Evolutionary conservation across 2,797 vertebrate genomes (phyloP), one percentile per base, ranked within the genome.

Genomic region (Kryptolebias ocellatus): DNA sequence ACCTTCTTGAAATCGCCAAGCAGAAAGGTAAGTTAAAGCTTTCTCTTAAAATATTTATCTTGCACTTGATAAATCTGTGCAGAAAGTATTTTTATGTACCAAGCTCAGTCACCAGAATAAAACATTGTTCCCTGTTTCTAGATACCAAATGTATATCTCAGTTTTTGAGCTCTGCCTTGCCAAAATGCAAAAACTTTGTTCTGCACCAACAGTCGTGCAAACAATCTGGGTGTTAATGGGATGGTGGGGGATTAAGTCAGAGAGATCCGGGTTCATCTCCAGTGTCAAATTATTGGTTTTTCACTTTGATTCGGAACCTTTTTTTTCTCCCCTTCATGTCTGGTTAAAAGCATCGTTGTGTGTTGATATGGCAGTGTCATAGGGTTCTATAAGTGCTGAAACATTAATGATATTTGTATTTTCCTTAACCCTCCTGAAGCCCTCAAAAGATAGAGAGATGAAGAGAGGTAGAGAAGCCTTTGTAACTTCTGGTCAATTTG

Each of bases 211-310:
- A 31, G 28, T 4, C 24, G n/a, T 44, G 17, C 11, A 29, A 60
- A 46, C 45, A 47, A 18, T 60, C 44, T n/a, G 4, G 46, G 44
- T 9, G 47, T 49, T 37, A 56, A 15, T 49, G 18, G 17, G n/a
- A 20, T 14, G 14, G 24, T 55, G 44, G 10, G 14, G 24, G 28
- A 46, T 65, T 55, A 47, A 55, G 29, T 49, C 63, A 46, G 9
- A 24, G 42, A 34, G 53, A 65, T 54, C 29, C 24, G 24, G 31
- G 42, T 53, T 64, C 50, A 45, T 45, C 17, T 31, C 39, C 51
- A 53, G 39, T 14, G 50, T 63, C 50, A 44, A 46, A n/a, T 11
- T 5, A 29, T 45, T 53, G 6, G 4, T 44, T 51, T 53, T 45
- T n/a, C 34, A 17, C 37, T 60, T 60, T 29, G 50, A 53, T 64